Base-by-base conservation (phyloP, 2,113 vertebrate genomes). In the Indri indri region DNA sequence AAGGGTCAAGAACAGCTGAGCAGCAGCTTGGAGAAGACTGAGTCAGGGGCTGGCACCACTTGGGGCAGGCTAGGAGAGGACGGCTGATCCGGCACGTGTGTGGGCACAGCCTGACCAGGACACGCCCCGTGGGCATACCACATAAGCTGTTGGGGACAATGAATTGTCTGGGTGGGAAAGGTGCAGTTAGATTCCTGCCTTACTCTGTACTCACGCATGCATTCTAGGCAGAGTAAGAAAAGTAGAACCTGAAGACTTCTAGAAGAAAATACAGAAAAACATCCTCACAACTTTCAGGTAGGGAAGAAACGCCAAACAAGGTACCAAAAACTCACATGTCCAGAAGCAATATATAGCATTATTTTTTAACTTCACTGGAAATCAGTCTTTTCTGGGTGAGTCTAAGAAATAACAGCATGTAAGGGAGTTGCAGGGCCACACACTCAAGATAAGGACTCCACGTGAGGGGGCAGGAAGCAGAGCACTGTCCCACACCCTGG, bases 111-210 rank as follows among this genome's bases (percentile, higher is more conserved):
- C 52, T 54, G 52, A 54, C 17, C 52, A 18, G 52, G 52, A 54
- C 52, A 18, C 52, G 6, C 52, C 54, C 54, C 20, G 6, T 8
- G 54, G 54, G 54, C 2, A 18, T 22, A 22, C 20, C 54, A 22
- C 54, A 8, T 22, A 22, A 22, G 7, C 54, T 57, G 11, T 52
- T 42, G 8, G 27, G 54, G 54, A 25, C 34, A 9, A n/a, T 0
- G 6, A 65, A 27, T 0, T 66, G 3, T 14, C 9, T 3, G 0
- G 17, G 30, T 0, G 1, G n/a, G 12, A 18, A 23, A 68, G 10
- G 0, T 8, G 1, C 32, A 5, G 34, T 12, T n/a, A 11, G 17
- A 23, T 25, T 27, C 40, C 68, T 61, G 13, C 79, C 20, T 27
- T 54, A 34, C 5, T 70, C 45, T 13, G 14, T 9, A 8, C 57